These are phyloP conservation scores for Leptobrachium ailaonicum DNA, from an alignment of 2,113 vertebrate genomes.

Conservation along the genomic window DNA sequence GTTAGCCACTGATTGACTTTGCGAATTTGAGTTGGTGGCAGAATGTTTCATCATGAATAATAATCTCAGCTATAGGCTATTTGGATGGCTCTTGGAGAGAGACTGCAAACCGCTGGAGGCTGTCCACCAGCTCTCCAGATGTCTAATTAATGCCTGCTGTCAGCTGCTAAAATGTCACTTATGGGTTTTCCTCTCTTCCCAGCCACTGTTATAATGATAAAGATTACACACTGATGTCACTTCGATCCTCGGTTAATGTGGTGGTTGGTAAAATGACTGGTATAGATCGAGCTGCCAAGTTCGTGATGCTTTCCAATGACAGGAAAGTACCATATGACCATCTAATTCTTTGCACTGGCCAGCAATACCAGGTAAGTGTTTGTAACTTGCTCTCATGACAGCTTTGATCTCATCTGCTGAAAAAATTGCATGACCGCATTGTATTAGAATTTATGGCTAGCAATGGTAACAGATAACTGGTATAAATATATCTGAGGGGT, in stretches of 20 bases:
- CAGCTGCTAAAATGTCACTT: conserved; percentile 71
- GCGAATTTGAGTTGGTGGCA: conserved; percentile 59
- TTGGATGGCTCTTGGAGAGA: conserved; percentile 53
- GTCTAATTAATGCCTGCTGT: conserved; percentile 70
- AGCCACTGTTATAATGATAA: conserved; percentile 83
- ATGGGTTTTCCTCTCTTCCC: conserved; percentile 60
- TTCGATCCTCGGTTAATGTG: conserved; percentile 75
- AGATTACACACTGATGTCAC: conserved; percentile 77
- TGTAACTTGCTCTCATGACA: not conserved
- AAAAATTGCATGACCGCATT: no score
- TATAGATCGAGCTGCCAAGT: conserved; percentile 81
- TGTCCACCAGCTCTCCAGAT: conserved; percentile 60
- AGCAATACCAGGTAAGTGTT: conserved; percentile 83
- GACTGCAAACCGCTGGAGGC: conserved; percentile 55
- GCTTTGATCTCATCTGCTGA: not conserved
- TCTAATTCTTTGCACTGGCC: conserved; percentile 86
- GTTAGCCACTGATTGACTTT: conserved; percentile 50
- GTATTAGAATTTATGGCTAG: no score
- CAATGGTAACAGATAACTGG: no score
- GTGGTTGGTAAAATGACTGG: conserved; percentile 84
- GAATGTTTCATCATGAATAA: conserved; percentile 53
- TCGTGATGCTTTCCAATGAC: conserved; percentile 70
- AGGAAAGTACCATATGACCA: conserved; percentile 79
- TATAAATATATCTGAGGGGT: no score
- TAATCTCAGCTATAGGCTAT: conserved; percentile 35